Evolutionary conservation across 2,888 invertebrate genomes (phyloP), one percentile per base, ranked within the genome.

Genomic region (Idaea biselata): DNA sequence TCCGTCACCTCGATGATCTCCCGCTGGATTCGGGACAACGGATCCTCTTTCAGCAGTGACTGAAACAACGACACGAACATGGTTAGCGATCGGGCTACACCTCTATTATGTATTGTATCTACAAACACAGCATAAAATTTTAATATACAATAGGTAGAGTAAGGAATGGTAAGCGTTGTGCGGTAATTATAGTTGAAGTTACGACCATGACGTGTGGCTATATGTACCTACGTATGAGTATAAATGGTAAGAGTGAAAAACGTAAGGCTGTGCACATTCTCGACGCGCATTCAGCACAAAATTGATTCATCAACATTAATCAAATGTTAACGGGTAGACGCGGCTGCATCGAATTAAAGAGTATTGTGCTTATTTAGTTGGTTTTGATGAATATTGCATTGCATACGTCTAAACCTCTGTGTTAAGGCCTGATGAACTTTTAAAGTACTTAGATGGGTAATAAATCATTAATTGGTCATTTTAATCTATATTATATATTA

Each of bases 1-100:
- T 96, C 95, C 61, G 96, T 95, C 66, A 97, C 97, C 89, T 97
- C 96, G 77, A 96, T 95, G 77, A 98, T 97, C 93, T 98, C 98
- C 80, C 95, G 94, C 89, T 98, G 97, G 84, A 98, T 97, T 84
- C 97, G 94, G 79, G 94, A 94, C 78, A 96, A 92, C 70, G 96
- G 96, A 88, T 95, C 95, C 82, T 95, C 94, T 86, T 95, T 95
- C 84, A 94, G 87, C 79, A 93, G 83, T 72, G 90, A 86, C 93
- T 93, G 89, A 59, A 89, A 91, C 79, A 77, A 75, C 80, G 75
- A 59, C 72, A 18, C 6, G 31, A n/a, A 1, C 11, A 11, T 8
- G 16, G 58, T 59, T 59, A 11, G 44, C 58, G 44, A 17, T 6
- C n/a, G 11, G 18, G 11, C 3, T 14, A 44, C 3, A 16, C 1